Base-by-base conservation (phyloP, 1,140 invertebrate genomes). In the Frieseomelitta varia region DNA sequence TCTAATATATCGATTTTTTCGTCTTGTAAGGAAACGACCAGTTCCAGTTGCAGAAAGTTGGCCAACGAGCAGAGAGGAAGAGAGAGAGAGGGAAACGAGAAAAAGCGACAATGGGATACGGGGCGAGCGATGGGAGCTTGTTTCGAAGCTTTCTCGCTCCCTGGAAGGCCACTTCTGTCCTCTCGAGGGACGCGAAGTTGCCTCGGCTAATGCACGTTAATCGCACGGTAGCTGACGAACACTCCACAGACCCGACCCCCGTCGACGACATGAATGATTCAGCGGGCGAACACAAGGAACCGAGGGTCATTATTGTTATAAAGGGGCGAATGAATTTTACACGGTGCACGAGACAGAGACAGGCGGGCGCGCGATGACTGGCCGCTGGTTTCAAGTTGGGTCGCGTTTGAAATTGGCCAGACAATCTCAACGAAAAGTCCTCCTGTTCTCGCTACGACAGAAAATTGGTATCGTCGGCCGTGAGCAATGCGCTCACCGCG, bases 271-370 rank as follows among this genome's bases (percentile, higher is more conserved):
- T 88, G 84, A 90, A 90, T 90, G 87, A 90, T 90, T 90, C 86
- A 90, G 79, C 74, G 81, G 19, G 69, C 77, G 80, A 85, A 82
- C 80, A 68, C 34, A n/a, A 58, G 67, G 79, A 69, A 79, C 71
- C 79, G 63, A 87, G 89, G 84, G 83, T 87, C 85, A 89, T 91
- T 91, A 90, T 90, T 88, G 85, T 90, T 90, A 83, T 87, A 90
- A 89, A 84, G 79, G 84, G 68, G 67, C 39, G 73, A 79, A 91
- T 90, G 87, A 87, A 91, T 90, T 89, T 88, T 88, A 81, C 85
- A 85, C 79, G 87, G 82, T 78, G 68, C 67, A 15, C 6, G 39
- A 19, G 39, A 71, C 53, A 34, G n/a, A 19, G 8, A 34, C 21
- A 14, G 15, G 30, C 14, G 47, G 15, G 2, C 47, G 10, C 4